A percentile compares a stretch with the other conserved stretches of the same genome.
phyloP scores from a whole-genome alignment of 2,888 invertebrate species.

The Chymomyza procnemis region DNA sequence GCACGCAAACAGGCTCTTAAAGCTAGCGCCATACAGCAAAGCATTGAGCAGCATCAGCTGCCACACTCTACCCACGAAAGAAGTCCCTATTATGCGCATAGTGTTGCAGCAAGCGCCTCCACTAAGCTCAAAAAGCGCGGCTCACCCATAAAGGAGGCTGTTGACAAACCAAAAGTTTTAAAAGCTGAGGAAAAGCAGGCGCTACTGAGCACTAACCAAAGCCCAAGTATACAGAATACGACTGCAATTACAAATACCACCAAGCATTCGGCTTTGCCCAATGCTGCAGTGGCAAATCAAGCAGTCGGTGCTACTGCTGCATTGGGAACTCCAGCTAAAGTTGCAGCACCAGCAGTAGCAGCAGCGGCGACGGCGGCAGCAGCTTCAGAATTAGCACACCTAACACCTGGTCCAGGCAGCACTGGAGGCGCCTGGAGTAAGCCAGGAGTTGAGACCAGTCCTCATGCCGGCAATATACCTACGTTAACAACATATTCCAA shows the following conservation, averaged over 20 bases:
- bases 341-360: constrained; percentile 20
- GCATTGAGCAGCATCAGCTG: constrained; percentile 42
- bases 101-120: constrained; percentile 2
- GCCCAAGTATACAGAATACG: constrained; percentile 5
- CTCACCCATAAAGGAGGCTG: constrained; percentile 73
- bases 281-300: neutral
- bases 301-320: constrained; percentile 10
- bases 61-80: constrained; percentile 7
- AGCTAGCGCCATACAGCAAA: constrained; percentile 34
- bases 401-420: neutral
- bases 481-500: constrained; percentile 15
- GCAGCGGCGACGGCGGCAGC: constrained; percentile 20
- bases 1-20: constrained; percentile 45
- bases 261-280: neutral
- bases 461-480: neutral
- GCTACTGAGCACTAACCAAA: constrained; percentile 35
- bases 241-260: constrained; percentile 6
- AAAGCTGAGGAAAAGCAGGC: constrained; percentile 48
- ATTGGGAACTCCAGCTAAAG: constrained; percentile 27
- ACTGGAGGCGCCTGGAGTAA: neutral
- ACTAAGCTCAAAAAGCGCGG: constrained; percentile 71
- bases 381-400: constrained; percentile 4
- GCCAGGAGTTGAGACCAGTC: neutral
- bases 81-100: constrained; percentile 5
- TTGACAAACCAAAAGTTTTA: constrained; percentile 64